phyloP scores from a whole-genome alignment of 2,797 vertebrate genomes.

The Anas capensis region DNA sequence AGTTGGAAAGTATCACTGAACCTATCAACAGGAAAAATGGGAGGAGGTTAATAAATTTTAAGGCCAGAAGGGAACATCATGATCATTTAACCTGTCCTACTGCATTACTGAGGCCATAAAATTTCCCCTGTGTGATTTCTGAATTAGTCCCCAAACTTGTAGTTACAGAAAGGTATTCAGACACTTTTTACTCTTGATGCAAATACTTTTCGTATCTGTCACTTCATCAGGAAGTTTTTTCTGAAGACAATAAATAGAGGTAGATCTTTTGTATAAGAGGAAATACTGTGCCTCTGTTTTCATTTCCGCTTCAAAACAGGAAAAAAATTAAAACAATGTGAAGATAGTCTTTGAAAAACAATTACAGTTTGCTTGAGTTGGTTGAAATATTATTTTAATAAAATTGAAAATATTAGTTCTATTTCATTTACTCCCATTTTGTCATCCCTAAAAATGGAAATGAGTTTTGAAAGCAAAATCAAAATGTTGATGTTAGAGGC shows the following conservation, averaged over 20 bases:
- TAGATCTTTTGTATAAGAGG: constrained; percentile 13
- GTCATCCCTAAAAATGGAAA: not conserved
- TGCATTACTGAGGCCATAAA: constrained; percentile 45
- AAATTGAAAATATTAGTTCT: not conserved
- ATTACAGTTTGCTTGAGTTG: not conserved
- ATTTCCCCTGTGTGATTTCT: constrained; percentile 25
- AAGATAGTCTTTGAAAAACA: constrained; percentile 7
- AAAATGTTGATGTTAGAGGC: not conserved
- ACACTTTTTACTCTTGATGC: constrained; percentile 10
- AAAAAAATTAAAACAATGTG: constrained; percentile 16
- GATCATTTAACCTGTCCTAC: constrained; percentile 56
- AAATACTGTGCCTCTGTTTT: not conserved
- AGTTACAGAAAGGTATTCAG: constrained; percentile 27
- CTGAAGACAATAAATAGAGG: constrained; percentile 41
- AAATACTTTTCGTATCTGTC: constrained; percentile 9
- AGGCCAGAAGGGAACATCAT: constrained; percentile 55
- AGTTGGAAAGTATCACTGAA: constrained; percentile 34
- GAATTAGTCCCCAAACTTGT: constrained; percentile 37
- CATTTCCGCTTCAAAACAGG: not conserved
- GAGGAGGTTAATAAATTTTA: constrained; percentile 61
- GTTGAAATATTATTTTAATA: not conserved
- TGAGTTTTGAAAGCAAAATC: not conserved
- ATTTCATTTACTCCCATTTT: not conserved
- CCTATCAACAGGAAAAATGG: constrained; percentile 56
- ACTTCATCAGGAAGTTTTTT: constrained; percentile 1